phyloP scores from a whole-genome alignment of 2,113 vertebrate genomes.

The Ptilorrhoa leucosticta region DNA sequence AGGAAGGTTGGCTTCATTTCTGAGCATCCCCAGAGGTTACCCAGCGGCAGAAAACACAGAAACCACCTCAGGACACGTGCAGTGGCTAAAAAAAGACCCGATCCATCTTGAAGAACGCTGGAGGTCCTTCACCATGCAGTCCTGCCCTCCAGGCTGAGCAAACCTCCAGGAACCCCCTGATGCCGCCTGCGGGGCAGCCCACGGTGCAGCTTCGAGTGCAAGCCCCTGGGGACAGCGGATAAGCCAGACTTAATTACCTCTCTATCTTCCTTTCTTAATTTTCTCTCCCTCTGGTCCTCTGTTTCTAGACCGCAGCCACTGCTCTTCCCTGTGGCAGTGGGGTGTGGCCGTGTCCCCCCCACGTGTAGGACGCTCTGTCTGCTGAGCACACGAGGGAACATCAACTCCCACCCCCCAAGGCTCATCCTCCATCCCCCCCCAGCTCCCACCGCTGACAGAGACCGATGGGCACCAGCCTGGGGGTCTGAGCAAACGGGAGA shows the following conservation, averaged over 20 bases:
- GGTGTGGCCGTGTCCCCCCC: fast-evolving
- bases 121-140: fast-evolving
- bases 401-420: neutral
- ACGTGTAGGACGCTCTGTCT: neutral
- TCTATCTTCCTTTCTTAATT: neutral
- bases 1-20: neutral
- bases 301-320: neutral
- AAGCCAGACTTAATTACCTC: neutral
- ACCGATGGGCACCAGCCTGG: neutral
- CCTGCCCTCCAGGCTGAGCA: neutral
- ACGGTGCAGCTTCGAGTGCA: fast-evolving
- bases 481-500: neutral
- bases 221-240: neutral
- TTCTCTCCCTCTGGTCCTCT: neutral
- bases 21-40: neutral
- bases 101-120: neutral
- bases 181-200: neutral
- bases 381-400: neutral
- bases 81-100: neutral
- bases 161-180: neutral
- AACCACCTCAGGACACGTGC: neutral
- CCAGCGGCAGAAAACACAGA: neutral
- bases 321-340: neutral
- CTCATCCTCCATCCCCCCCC: neutral
- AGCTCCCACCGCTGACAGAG: neutral